Evolutionary conservation across 1,140 invertebrate genomes (phyloP).

Genomic region (Neocloeon triangulifer): DNA sequence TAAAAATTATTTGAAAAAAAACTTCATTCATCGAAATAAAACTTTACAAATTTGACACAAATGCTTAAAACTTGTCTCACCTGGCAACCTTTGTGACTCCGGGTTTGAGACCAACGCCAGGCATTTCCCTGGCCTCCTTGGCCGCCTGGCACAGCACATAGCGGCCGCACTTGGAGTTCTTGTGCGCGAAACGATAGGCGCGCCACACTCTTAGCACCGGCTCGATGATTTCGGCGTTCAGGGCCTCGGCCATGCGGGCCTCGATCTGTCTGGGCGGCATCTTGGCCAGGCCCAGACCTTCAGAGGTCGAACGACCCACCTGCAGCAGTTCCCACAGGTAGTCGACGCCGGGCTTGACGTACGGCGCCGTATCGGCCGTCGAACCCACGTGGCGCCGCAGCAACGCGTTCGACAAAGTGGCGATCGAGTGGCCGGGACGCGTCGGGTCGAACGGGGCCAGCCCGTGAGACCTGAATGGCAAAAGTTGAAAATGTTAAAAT

Average conservation of each 20-base stretch:
- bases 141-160: conserved; percentile 51
- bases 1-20: too few species aligned
- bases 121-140: conserved; percentile 18
- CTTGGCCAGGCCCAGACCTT: conserved; percentile 27
- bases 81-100: background rate
- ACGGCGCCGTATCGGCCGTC: conserved; percentile 42
- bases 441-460: conserved; percentile 43
- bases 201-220: conserved; percentile 41
- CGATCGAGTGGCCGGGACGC: conserved; percentile 38
- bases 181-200: conserved; percentile 44
- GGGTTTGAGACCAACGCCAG: conserved; percentile 15
- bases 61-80: too few species aligned
- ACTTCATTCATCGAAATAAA: too few species aligned
- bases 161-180: conserved; percentile 41
- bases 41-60: too few species aligned
- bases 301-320: conserved; percentile 8
- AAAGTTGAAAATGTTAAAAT: too few species aligned
- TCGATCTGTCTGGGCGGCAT: conserved; percentile 32
- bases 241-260: conserved; percentile 46
- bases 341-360: conserved; percentile 45
- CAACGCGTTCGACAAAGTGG: conserved; percentile 33
- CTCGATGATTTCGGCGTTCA: conserved; percentile 56
- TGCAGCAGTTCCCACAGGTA: conserved; percentile 30
- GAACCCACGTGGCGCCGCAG: conserved; percentile 42
- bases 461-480: background rate